These are phyloP conservation scores for Candoia aspera DNA, from an alignment of 2,113 vertebrate genomes.

Conservation along the genomic window DNA sequence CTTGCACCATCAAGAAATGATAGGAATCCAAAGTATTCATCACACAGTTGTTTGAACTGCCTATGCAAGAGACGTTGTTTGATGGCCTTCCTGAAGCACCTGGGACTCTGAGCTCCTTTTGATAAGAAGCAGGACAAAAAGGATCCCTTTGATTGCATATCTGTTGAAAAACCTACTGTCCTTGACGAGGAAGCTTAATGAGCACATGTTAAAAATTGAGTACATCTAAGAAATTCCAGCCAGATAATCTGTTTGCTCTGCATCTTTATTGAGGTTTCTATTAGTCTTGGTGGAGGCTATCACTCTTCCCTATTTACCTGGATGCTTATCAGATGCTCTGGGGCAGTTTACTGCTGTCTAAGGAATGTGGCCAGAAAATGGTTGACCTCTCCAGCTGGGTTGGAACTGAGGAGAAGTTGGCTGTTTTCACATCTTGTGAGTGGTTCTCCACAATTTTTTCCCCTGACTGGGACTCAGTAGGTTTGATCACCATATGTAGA, in stretches of 20 bases:
- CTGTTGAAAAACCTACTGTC: constrained; percentile 62
- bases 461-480: not conserved
- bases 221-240: not conserved
- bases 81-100: constrained; percentile 57
- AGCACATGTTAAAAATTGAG: constrained; percentile 49
- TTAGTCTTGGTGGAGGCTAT: constrained; percentile 8
- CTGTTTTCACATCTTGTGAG: constrained; percentile 9
- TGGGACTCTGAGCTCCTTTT: constrained; percentile 41
- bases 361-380: constrained; percentile 19
- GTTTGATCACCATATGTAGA: not conserved
- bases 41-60: constrained; percentile 54
- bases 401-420: not conserved
- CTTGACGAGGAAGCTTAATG: constrained; percentile 51
- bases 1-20: constrained; percentile 65
- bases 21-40: constrained; percentile 71
- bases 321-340: constrained; percentile 8
- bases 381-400: not conserved
- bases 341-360: constrained; percentile 19
- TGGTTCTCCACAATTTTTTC: constrained; percentile 19
- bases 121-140: constrained; percentile 66
- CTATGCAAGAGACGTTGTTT: constrained; percentile 60
- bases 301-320: constrained; percentile 12
- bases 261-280: constrained; percentile 9
- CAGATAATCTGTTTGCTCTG: not conserved
- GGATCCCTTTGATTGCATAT: constrained; percentile 61